Evolutionary conservation across 2,888 invertebrate genomes (phyloP).

Genomic region (Blastobasis lacticolella): DNA sequence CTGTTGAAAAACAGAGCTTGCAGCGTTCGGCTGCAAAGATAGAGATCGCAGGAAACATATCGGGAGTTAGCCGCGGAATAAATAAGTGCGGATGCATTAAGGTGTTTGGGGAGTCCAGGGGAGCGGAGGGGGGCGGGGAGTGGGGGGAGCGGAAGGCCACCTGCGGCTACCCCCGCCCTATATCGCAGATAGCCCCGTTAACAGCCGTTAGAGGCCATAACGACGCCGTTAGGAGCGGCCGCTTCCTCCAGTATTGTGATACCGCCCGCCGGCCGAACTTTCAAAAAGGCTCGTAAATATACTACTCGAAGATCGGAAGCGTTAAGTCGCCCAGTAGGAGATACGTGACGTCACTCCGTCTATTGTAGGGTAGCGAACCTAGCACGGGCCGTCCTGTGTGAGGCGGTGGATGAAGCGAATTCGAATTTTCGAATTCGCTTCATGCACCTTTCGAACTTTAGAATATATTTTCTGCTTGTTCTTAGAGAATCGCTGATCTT

Average conservation of each 20-base stretch:
- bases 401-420: no score
- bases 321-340: slow-evolving; percentile 14
- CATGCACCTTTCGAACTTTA: no score
- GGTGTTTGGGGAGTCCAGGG: slow-evolving; percentile 45
- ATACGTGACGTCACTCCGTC: background rate
- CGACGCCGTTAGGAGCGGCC: slow-evolving; percentile 66
- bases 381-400: no score
- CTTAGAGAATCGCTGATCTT: no score
- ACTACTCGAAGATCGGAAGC: slow-evolving; percentile 26
- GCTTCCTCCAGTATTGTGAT: slow-evolving; percentile 59
- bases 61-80: slow-evolving; percentile 45
- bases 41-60: slow-evolving; percentile 61
- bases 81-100: slow-evolving; percentile 72
- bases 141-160: background rate
- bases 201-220: slow-evolving; percentile 53
- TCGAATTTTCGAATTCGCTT: no score
- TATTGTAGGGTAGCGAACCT: no score
- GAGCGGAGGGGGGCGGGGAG: no score
- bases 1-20: slow-evolving; percentile 8
- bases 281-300: slow-evolving; percentile 40
- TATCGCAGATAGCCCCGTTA: slow-evolving; percentile 55
- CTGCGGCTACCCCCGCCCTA: slow-evolving; percentile 46
- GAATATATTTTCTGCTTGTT: no score
- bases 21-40: slow-evolving; percentile 27
- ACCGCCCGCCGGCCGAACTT: slow-evolving; percentile 24